These are phyloP conservation scores for Spinus pinus DNA, from an alignment of 2,797 vertebrate genomes.

Conservation along the genomic window DNA sequence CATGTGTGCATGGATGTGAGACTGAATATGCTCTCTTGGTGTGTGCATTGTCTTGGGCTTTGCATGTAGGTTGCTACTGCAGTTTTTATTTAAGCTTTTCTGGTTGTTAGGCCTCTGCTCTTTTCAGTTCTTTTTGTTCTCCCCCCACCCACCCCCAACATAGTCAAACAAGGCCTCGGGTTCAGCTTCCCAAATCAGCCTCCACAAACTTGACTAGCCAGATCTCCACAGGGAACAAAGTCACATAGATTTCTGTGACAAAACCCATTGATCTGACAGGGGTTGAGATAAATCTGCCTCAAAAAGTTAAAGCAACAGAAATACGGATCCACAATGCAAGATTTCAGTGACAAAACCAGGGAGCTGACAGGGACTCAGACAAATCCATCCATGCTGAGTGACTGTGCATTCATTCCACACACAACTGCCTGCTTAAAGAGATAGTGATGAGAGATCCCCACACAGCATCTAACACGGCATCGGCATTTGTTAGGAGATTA, in stretches of 20 bases:
- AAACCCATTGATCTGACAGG: slow-evolving; percentile 61
- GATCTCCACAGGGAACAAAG: slow-evolving; percentile 57
- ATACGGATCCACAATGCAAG: slow-evolving; percentile 26
- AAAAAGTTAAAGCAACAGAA: slow-evolving; percentile 56
- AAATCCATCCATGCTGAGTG: slow-evolving; percentile 61
- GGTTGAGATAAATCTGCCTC: slow-evolving; percentile 55
- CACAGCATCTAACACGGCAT: slow-evolving; percentile 50
- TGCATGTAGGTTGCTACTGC: neutral
- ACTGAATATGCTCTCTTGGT: neutral
- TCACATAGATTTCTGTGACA: slow-evolving; percentile 57
- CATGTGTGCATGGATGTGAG: accelerated
- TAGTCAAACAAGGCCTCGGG: neutral
- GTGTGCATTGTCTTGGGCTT: neutral
- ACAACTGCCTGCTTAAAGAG: slow-evolving; percentile 57
- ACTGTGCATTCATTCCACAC: slow-evolving; percentile 40
- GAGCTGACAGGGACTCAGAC: slow-evolving; percentile 60
- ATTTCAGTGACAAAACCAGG: slow-evolving; percentile 52
- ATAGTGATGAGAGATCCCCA: slow-evolving; percentile 63
- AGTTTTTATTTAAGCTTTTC: neutral
- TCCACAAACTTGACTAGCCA: slow-evolving; percentile 30
- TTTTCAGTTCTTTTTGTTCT: neutral
- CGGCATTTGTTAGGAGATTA: slow-evolving; percentile 61
- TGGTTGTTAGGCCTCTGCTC: neutral
- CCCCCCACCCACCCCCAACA: accelerated
- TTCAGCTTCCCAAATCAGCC: slow-evolving; percentile 28